phyloP scores from a whole-genome alignment of 2,113 vertebrate genomes.

The Sterna hirundo region DNA sequence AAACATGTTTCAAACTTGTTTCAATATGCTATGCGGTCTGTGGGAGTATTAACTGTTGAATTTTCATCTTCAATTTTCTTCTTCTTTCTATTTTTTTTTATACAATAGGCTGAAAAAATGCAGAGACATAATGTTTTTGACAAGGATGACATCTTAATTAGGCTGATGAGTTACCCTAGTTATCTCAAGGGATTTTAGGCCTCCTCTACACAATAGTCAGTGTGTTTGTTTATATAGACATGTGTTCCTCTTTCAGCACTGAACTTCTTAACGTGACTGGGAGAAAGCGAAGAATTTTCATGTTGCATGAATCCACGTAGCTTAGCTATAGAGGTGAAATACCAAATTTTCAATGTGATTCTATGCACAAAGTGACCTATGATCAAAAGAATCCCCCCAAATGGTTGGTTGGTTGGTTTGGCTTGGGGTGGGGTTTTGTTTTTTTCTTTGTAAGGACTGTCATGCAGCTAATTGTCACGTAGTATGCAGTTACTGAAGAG shows the following conservation, averaged over 20 bases:
- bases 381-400: not conserved
- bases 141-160: slow-evolving; percentile 33
- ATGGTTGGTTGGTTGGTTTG: not conserved
- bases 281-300: not conserved
- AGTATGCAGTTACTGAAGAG: not conserved
- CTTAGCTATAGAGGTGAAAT: not conserved
- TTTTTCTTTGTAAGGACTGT: not conserved
- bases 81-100: not conserved
- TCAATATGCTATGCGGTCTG: not conserved
- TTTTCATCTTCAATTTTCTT: not conserved
- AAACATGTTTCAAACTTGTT: slow-evolving; percentile 20
- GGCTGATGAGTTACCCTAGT: not conserved
- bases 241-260: not conserved
- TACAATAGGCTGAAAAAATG: not conserved
- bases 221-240: not conserved
- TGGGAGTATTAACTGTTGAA: not conserved
- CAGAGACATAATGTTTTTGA: not conserved
- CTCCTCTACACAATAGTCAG: not conserved
- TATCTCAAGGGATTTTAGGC: not conserved
- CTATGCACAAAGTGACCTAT: not conserved
- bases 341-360: not conserved
- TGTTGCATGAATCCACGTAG: not conserved
- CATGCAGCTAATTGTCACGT: not conserved
- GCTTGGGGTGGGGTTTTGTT: not conserved
- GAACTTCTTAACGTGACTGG: not conserved